A percentile compares a stretch with the other conserved stretches of the same genome.
phyloP scores from a whole-genome alignment of 2,113 vertebrate genomes.

The Panthera leo region DNA sequence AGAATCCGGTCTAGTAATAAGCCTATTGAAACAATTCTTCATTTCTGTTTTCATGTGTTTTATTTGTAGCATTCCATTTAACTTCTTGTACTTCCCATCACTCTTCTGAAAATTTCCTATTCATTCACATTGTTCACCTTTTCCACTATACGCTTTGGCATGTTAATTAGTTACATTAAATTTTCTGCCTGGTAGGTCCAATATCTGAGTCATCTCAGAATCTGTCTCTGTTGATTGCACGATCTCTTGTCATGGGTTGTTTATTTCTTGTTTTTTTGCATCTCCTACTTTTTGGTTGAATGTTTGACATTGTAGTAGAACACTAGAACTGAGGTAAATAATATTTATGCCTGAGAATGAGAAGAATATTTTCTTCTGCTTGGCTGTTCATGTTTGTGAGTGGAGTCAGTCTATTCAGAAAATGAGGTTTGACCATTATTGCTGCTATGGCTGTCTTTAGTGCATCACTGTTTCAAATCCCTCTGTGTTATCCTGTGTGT shows the following conservation, averaged over 20 bases:
- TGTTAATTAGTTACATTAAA: not conserved
- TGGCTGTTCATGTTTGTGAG: not conserved
- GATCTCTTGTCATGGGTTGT: not conserved
- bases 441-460: not conserved
- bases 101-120: not conserved
- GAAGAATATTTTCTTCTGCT: not conserved
- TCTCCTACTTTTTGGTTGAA: not conserved
- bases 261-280: not conserved
- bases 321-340: not conserved
- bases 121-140: not conserved
- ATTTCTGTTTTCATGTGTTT: not conserved
- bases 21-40: not conserved
- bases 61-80: not conserved
- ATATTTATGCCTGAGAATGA: not conserved
- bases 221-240: not conserved
- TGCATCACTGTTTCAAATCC: not conserved
- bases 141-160: not conserved
- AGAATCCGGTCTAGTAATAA: not conserved
- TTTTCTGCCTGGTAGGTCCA: not conserved
- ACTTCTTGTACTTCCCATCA: not conserved
- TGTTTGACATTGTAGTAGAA: not conserved
- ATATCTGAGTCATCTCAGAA: not conserved
- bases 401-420: not conserved
- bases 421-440: not conserved
- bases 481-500: not conserved